Evolutionary conservation across 2,797 vertebrate species (phyloP).

Genomic region (Hypotaenidia okinawae): DNA sequence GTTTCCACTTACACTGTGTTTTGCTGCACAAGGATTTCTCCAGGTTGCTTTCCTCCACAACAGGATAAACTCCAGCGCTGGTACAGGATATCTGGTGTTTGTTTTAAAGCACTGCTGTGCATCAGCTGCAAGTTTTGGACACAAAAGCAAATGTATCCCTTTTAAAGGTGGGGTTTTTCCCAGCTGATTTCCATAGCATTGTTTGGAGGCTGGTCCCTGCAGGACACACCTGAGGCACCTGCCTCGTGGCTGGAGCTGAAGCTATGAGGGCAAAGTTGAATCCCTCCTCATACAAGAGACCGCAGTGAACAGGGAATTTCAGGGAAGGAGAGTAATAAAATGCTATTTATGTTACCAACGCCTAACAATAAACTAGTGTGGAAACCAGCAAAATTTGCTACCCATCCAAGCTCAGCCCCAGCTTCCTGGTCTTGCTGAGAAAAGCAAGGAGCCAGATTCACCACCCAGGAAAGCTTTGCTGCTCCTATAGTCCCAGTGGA

Average conservation of each 20-base stretch:
- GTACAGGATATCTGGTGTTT: constrained; percentile 68
- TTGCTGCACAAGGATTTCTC: neutral
- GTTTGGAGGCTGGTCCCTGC: neutral
- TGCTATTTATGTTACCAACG: neutral
- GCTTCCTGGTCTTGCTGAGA: neutral
- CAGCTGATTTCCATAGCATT: constrained; percentile 32
- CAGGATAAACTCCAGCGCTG: constrained; percentile 30
- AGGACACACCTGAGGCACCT: constrained; percentile 46
- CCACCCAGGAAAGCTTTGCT: neutral
- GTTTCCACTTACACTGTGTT: neutral
- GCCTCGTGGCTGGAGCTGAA: neutral
- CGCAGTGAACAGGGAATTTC: neutral
- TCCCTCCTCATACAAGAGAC: neutral
- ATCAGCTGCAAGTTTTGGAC: constrained; percentile 35
- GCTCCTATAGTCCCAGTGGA: neutral
- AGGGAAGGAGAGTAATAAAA: neutral
- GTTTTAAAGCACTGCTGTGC: neutral
- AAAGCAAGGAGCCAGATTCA: neutral
- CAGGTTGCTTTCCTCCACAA: constrained; percentile 29
- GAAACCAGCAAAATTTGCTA: neutral
- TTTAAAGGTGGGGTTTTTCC: neutral
- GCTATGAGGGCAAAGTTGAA: neutral
- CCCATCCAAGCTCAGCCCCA: neutral
- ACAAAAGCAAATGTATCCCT: neutral
- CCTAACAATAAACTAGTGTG: neutral